These are phyloP conservation scores for Philereme transversata DNA, from an alignment of 2,888 invertebrate species.

Conservation along the genomic window DNA sequence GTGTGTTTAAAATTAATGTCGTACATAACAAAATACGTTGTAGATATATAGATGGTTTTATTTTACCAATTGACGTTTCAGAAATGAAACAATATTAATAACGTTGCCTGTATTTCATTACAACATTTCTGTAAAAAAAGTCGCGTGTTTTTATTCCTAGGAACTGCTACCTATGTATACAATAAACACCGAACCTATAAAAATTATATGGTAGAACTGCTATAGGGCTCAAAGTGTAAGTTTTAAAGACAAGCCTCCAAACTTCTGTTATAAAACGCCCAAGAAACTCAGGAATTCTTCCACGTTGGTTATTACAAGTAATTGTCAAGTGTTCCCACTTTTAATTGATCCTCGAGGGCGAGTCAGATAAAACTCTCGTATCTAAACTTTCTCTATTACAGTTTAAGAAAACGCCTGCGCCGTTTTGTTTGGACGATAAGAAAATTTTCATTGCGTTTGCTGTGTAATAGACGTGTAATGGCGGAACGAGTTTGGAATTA, in stretches of 20 bases:
- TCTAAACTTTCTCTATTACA: conserved; percentile 83
- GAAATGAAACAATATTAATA: too few relatives aligned
- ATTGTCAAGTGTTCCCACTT: conserved; percentile 75
- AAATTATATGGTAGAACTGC: too few relatives aligned
- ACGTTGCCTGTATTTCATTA: too few relatives aligned
- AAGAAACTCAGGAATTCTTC: conserved; percentile 50
- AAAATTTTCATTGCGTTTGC: conserved; percentile 65
- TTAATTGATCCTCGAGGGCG: conserved; percentile 85
- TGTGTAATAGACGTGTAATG: conserved; percentile 60
- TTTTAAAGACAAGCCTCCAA: conserved; percentile 3
- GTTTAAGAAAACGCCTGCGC: conserved; percentile 76
- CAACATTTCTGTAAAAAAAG: too few relatives aligned
- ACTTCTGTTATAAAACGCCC: conserved; percentile 44
- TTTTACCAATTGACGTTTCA: too few relatives aligned
- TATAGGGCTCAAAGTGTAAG: too few relatives aligned
- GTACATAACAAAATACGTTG: too few relatives aligned
- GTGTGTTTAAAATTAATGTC: too few relatives aligned
- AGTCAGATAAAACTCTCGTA: conserved; percentile 78
- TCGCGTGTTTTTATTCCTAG: too few relatives aligned
- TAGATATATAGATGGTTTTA: too few relatives aligned
- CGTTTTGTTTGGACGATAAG: conserved; percentile 76
- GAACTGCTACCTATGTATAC: too few relatives aligned
- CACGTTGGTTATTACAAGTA: conserved; percentile 72
- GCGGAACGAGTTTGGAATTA: conserved; percentile 46
- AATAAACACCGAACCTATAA: too few relatives aligned